Base-by-base conservation (phyloP, 2,888 invertebrate genomes). In the Tholera decimalis region DNA sequence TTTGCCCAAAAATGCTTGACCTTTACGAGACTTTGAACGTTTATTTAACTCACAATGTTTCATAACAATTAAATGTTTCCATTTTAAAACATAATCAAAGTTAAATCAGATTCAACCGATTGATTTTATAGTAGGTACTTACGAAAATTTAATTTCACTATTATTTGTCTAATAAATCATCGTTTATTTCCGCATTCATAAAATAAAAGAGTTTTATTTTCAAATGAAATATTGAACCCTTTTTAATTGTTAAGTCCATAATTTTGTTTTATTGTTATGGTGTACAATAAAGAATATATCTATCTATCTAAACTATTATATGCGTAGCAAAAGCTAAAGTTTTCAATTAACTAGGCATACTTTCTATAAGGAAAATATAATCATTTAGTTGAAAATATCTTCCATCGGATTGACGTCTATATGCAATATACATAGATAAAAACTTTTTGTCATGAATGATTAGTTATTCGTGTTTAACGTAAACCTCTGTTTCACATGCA, bases 21-120 rank as follows among this genome's bases (percentile, higher is more conserved):
- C 62, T 68, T 75, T 22, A 20, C 11, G 0, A 20, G 53, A 37
- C 30, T n/a, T 61, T 49, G n/a, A 26, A 59, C 61, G 64, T 58
- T 65, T 60, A 20, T 11, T n/a, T n/a, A 18, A 6, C 3, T 22
- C 18, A 35, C 43, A 44, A 44, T 57, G 44, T 44, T 53, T 50
- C 53, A n/a, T 22, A 15, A 51, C 24, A 41, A 56, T 55, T 43
- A 43, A 18, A 41, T 20, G 0, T 37, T 24, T 37, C 15, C 1
- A 20, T 8, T 43, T 28, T 33, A 1, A 20, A 51, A 39, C 13
- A 11, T 43, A 44, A 35, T 39, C 26, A 24, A 57, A 43, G 5
- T 3, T 18, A 55, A 49, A 66, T 20, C 3, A 58, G 54, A 49
- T 28, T 8, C 9, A 37, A 66, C 6, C 30, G 41, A 43, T 58